Conservation (phyloP, 1,140 invertebrate genomes). For the Probaryconus sp. region DNA sequence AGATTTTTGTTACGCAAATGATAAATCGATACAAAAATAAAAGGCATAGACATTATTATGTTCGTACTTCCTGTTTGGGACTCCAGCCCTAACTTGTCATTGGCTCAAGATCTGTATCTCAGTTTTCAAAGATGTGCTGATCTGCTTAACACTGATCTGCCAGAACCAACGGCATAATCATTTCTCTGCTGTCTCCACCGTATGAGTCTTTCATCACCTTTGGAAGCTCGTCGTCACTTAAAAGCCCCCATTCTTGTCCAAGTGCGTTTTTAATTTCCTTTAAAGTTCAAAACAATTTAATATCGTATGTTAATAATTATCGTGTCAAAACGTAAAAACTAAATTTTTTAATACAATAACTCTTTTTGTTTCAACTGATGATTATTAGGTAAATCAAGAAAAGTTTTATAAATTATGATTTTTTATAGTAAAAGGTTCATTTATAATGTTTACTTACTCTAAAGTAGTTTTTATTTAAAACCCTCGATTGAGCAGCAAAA, state of each 20-base stretch:
- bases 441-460: slow-evolving; percentile 58
- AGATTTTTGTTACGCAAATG: slow-evolving; percentile 48
- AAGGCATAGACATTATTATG: slow-evolving; percentile 51
- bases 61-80: slow-evolving; percentile 62
- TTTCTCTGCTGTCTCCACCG: slow-evolving; percentile 73
- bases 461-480: slow-evolving; percentile 63
- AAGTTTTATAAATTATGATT: no score
- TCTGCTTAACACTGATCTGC: slow-evolving; percentile 71
- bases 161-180: slow-evolving; percentile 77
- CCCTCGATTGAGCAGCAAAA: slow-evolving; percentile 62
- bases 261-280: slow-evolving; percentile 76
- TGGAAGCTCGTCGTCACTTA: slow-evolving; percentile 72
- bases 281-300: slow-evolving; percentile 16
- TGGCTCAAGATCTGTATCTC: no score
- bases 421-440: no score
- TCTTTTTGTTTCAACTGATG: no score
- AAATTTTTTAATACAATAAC: no score
- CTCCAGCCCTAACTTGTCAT: no score
- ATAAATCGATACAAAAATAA: slow-evolving; percentile 61
- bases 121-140: not conserved
- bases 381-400: no score
- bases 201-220: slow-evolving; percentile 74
- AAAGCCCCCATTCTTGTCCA: slow-evolving; percentile 71
- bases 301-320: no score
- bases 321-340: not conserved